Evolutionary conservation across 2,797 vertebrate species (phyloP).

Genomic region (Sebastes steindachneri): DNA sequence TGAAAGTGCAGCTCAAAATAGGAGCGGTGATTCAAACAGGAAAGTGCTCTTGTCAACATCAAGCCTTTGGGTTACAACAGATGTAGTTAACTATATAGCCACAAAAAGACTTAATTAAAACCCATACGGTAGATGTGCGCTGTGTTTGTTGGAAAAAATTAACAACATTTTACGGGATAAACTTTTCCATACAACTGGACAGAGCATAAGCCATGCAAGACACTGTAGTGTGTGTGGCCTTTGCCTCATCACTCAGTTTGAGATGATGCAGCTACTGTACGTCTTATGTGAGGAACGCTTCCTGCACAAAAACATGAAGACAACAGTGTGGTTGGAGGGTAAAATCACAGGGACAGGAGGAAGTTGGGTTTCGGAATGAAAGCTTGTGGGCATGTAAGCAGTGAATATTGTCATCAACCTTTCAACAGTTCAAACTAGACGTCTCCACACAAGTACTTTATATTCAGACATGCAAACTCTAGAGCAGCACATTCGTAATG

Average conservation of each 20-base stretch:
- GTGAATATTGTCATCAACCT: conserved; percentile 30
- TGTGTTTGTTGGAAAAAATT: conserved; percentile 25
- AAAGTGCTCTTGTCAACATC: conserved; percentile 47
- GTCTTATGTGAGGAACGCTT: not conserved
- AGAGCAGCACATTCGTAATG: not conserved
- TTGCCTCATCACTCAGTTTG: not conserved
- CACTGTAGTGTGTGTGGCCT: not conserved
- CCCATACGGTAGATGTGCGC: conserved; percentile 27
- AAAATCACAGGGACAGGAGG: conserved; percentile 24
- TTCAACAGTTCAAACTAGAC: conserved; percentile 19
- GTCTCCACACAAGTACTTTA: not conserved
- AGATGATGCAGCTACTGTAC: not conserved
- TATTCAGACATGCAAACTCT: not conserved
- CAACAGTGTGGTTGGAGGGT: not conserved
- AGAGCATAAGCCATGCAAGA: not conserved
- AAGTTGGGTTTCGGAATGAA: conserved; percentile 28
- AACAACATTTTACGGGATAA: not conserved
- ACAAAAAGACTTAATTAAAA: conserved; percentile 56
- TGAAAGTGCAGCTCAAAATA: conserved; percentile 64
- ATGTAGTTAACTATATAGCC: conserved; percentile 49
- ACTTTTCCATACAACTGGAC: not conserved
- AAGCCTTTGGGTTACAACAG: conserved; percentile 43
- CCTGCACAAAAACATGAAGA: not conserved
- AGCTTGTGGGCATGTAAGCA: conserved; percentile 25
- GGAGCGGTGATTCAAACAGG: conserved; percentile 55